Evolutionary conservation across 1,140 invertebrate genomes (phyloP), one percentile per base, ranked within the genome.

Genomic region (Panagrolaimus sp.): DNA sequence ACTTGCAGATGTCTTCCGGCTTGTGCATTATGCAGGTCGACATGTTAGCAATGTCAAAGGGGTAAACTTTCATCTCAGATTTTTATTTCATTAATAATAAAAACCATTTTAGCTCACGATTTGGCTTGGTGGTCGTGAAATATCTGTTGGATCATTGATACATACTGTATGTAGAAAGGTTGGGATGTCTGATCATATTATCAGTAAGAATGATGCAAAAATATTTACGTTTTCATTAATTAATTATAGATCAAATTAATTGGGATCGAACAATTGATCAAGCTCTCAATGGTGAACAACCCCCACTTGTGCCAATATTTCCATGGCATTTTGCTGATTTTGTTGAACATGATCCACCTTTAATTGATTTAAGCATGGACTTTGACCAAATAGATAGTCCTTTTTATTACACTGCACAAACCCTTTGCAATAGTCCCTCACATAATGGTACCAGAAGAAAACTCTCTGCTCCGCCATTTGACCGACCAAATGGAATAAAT

Each of bases 281-380:
- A n/a, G 78, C 77, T 12, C 43, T 80, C 44, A 47, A 75, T 14
- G 78, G 78, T 6, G 69, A 73, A 48, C 43, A 58, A 14, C 77
- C 75, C 44, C 63, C 79, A n/a, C 44, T 68, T 12, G 45, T 82
- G 12, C 78, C 78, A 12, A 79, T 80, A 10, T 78, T 80, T 63
- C 78, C 78, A 4, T 80, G 78, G 78, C 78, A 80, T 63, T 82
- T 80, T 62, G 68, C 79, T 6, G 78, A 80, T 46, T 80, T 80
- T 52, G 21, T 80, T 17, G 78, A 81, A 52, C 68, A 78, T 24
- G 78, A 80, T 70, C 78, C 78, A 38, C 78, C 78, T 26, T 65
- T 80, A 12, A 80, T 80, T 63, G 78, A 80, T 67, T 38, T 79
- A 24, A 76, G 73, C 66, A 72, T 80, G 43, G 78, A 81, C 48